Conservation (phyloP, 1,140 invertebrate genomes). For the Monochamus saltuarius region DNA sequence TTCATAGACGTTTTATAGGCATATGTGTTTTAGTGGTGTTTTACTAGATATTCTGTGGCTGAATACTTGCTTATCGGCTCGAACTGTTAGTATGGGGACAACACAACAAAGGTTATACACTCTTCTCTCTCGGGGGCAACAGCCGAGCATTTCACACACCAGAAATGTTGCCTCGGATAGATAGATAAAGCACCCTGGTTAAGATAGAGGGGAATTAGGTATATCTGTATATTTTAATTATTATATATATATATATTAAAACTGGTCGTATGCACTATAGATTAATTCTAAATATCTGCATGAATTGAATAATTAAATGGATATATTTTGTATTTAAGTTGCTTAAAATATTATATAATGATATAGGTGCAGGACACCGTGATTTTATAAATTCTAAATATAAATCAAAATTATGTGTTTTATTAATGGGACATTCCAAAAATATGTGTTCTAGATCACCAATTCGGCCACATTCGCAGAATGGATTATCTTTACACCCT, state of each 20-base stretch:
- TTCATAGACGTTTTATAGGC: too few species aligned
- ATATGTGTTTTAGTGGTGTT: too few species aligned
- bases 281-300: background rate
- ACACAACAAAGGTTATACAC: too few species aligned
- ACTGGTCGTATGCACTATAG: background rate
- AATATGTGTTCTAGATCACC: constrained; percentile 21
- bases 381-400: background rate
- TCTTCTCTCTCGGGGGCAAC: too few species aligned
- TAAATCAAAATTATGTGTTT: background rate
- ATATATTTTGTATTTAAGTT: background rate
- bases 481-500: constrained; percentile 12
- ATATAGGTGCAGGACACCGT: background rate
- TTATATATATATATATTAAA: too few species aligned
- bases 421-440: constrained; percentile 19
- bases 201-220: too few species aligned
- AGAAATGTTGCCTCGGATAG: background rate
- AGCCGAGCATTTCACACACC: background rate
- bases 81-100: background rate
- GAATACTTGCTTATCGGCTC: background rate
- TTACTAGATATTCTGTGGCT: too few species aligned
- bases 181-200: background rate
- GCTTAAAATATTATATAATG: background rate
- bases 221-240: too few species aligned
- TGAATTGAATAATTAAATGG: background rate
- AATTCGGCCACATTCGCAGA: constrained; percentile 8